Evolutionary conservation across 1,140 invertebrate species (phyloP).

Genomic region (Drosophila prosaltans): DNA sequence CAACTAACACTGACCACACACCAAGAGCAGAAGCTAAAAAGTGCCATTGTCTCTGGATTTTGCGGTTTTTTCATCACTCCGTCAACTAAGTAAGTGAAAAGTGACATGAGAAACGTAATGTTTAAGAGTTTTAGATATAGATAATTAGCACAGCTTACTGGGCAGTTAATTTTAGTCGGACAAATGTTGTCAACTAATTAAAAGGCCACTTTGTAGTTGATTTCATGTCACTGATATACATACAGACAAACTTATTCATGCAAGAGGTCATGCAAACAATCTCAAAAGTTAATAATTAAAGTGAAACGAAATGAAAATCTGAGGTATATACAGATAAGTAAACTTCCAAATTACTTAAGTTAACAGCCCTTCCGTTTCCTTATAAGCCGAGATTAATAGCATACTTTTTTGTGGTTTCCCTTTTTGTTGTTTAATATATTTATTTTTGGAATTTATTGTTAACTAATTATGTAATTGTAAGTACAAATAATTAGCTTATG

Average conservation of each 20-base stretch:
- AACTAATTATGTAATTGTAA: too few species aligned
- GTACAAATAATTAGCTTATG: too few species aligned
- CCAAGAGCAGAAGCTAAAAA: constrained; percentile 16
- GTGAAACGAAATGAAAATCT: too few species aligned
- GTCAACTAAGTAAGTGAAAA: constrained; percentile 35
- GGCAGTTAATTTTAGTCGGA: constrained; percentile 37
- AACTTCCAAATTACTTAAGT: too few species aligned
- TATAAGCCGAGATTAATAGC: too few species aligned
- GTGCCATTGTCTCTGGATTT: constrained; percentile 14
- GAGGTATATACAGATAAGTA: too few species aligned
- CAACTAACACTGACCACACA: constrained; percentile 31
- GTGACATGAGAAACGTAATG: constrained; percentile 16
- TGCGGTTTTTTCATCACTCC: constrained; percentile 36
- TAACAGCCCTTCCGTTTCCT: too few species aligned
- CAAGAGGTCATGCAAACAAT: neutral
- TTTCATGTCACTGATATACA: neutral
- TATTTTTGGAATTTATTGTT: too few species aligned
- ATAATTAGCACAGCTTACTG: constrained; percentile 59
- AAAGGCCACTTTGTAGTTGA: constrained; percentile 4
- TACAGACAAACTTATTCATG: neutral
- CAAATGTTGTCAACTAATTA: constrained; percentile 34
- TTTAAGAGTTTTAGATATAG: constrained; percentile 36
- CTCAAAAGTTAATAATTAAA: neutral
- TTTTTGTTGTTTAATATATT: too few species aligned
- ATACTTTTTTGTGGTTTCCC: too few species aligned